phyloP scores from a whole-genome alignment of 1,140 invertebrate species.

The Mamestra configurata region DNA sequence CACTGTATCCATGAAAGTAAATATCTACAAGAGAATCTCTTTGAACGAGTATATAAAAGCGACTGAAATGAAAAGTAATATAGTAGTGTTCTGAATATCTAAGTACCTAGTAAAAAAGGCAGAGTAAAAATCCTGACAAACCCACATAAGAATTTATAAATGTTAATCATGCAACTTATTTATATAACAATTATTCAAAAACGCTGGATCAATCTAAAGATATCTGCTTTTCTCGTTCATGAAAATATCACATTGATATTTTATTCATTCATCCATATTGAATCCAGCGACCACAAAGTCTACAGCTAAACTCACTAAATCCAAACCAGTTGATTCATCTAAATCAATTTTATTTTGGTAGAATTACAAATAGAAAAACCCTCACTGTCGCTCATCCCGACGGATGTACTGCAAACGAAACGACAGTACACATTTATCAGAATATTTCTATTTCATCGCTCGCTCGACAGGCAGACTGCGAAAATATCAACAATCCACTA shows the following conservation, averaged over 20 bases:
- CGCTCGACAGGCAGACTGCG: slow-evolving; percentile 8
- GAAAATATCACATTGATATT: slow-evolving; percentile 4
- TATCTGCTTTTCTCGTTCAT: too few species aligned
- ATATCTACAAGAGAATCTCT: background rate
- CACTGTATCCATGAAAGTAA: background rate
- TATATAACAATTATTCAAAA: too few species aligned
- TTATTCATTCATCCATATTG: background rate
- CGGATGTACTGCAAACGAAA: slow-evolving; percentile 15
- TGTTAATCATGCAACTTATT: too few species aligned
- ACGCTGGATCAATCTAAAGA: too few species aligned
- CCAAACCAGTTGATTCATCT: slow-evolving; percentile 26
- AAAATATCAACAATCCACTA: slow-evolving; percentile 33
- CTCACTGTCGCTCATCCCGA: background rate
- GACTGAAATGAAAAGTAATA: background rate
- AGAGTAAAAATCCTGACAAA: too few species aligned
- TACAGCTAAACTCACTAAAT: background rate
- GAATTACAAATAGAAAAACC: slow-evolving; percentile 7
- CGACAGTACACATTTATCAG: slow-evolving; percentile 27
- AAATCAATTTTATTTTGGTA: slow-evolving; percentile 35
- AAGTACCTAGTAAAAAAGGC: too few species aligned
- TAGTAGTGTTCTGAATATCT: too few species aligned
- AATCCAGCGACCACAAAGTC: background rate
- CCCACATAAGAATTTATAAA: too few species aligned
- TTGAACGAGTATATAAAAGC: background rate
- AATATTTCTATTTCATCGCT: slow-evolving; percentile 42